Base-by-base conservation (phyloP, 2,888 invertebrate species). In the Drosophila maculinotata region DNA sequence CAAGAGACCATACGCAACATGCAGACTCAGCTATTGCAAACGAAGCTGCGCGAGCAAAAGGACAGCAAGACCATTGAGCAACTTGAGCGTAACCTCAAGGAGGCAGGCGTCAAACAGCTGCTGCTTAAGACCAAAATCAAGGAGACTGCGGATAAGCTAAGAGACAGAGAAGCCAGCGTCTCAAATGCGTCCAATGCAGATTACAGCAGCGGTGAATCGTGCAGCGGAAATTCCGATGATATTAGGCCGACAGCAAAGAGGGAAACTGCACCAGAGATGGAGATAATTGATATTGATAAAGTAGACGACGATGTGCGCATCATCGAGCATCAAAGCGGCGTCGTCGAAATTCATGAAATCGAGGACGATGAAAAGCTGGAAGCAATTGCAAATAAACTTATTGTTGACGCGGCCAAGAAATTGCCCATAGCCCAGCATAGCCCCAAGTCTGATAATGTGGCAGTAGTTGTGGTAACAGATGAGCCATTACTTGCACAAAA, bases 1-100 rank as follows among this genome's bases (percentile, higher is more conserved):
- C 92, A 92, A 53, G 92, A 92, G 70, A 91, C 92, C 17, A 92
- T 92, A 63, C 86, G 92, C 20, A 92, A 92, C 74, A 88, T 92
- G 84, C 92, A 92, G 69, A 91, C 91, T 0, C 91, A 92, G 66
- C 62, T 92, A 36, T 53, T 92, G 58, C 91, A 91, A 71, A 91
- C 90, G 5, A 92, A 91, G 64, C 57, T 87, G 30, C 90, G 90
- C 33, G 92, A 92, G 68, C 91, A 90, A 49, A 91, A 91, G 65
- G 90, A 90, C 69, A 56, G 72, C 9, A 89, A 80, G 36, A 88
- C 79, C 53, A 91, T 92, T 30, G 87, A 83, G 28, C 90, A 90
- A 51, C 79, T 92, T 7, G 91, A 92, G 59, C 81, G 86, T 14
- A 90, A 90, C 64, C 83, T 92, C 0, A 92, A 91, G 60, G 90